Evolutionary conservation across 1,140 invertebrate species (phyloP), one percentile per base, ranked within the genome.

Genomic region (Bombus vancouverensis): DNA sequence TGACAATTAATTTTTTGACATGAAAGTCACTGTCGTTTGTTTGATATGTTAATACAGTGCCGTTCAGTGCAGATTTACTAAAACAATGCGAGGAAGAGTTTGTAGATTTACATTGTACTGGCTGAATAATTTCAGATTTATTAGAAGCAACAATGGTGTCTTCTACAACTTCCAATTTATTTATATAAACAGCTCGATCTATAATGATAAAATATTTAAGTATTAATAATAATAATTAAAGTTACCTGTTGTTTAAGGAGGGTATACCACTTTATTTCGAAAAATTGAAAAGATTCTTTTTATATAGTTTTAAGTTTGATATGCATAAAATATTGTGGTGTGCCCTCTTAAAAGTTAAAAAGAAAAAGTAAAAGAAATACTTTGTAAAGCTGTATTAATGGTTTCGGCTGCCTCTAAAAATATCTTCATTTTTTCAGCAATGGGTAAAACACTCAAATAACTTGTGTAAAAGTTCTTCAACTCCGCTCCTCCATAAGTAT

Each of bases 101-200:
- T 53, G 72, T 25, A 34, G 70, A 22, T 53, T 53, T 28, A 62
- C 89, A 88, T n/a, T 53, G 74, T 79, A 42, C 42, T 39, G 13
- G 80, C 44, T 86, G 78, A 47, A 74, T 5, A 10, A 80, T 39
- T 18, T 13, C 9, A 70, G 86, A 32, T 53, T 87, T 42, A 39
- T 81, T 66, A 9, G 59, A 66, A 81, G 42, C 68, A 18, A 66
- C 28, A 37, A 44, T n/a, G 70, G 66, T 37, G 15, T 86, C 76
- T 37, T 91, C 70, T 1, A 87, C 53, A 6, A 53, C 22, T 83
- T 91, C 90, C 42, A 93, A 86, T 73, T 92, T 91, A 44, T 88
- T 71, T 66, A 91, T 83, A 39, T 92, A 93, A 44, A 82, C 57
- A 8, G 91, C 91, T 8, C 68, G 81, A 79, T 85, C 92, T 93